Conservation (phyloP, 2,797 vertebrate species). For the Poecile montanus region DNA sequence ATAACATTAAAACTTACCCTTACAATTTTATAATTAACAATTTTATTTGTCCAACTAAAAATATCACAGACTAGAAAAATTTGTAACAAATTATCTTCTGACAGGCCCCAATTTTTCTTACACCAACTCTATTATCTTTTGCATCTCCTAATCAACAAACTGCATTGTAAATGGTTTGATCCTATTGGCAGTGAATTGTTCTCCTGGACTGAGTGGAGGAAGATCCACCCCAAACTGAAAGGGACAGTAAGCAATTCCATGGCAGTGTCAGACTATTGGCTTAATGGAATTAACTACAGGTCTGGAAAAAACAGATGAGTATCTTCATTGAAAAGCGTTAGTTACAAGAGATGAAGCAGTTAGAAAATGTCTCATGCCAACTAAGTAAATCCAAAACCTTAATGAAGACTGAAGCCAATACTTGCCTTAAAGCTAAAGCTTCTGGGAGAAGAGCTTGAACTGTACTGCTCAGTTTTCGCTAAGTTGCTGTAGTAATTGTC, state of each 20-base stretch:
- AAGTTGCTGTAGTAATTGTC: constrained; percentile 79
- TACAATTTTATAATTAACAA: neutral
- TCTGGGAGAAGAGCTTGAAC: constrained; percentile 83
- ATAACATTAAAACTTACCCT: neutral
- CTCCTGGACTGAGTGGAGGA: neutral
- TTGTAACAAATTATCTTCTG: neutral
- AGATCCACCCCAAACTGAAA: neutral
- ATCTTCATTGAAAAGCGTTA: neutral
- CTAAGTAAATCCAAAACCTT: neutral
- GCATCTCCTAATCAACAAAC: neutral
- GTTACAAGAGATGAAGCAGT: neutral
- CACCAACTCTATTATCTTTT: neutral
- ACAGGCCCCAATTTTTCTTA: neutral
- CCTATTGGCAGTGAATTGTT: neutral
- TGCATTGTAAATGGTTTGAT: neutral
- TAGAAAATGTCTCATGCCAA: neutral
- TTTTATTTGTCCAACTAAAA: neutral
- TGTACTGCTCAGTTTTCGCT: constrained; percentile 71
- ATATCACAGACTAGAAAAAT: neutral
- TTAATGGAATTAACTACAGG: constrained; percentile 43
- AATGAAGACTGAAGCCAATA: neutral
- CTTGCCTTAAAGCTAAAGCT: constrained; percentile 86
- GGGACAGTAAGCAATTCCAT: neutral
- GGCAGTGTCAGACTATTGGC: neutral
- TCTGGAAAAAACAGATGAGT: neutral